A percentile compares a stretch with the other conserved stretches of the same genome.
phyloP scores from a whole-genome alignment of 2,888 invertebrate genomes.

The Aricia artaxerxes region DNA sequence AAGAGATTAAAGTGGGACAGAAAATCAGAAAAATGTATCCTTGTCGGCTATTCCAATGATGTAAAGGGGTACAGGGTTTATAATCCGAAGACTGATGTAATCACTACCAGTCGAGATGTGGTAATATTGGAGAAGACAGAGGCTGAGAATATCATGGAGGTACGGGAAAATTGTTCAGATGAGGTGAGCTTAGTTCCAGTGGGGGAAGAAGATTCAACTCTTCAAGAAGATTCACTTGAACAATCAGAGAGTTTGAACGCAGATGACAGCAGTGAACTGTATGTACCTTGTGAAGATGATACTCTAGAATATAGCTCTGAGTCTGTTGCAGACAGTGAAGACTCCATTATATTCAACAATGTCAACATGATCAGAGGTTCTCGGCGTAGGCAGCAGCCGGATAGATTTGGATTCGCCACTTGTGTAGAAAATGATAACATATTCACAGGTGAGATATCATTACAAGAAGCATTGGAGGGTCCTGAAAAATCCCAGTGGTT shows the following conservation, averaged over 20 bases:
- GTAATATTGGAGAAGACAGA: conserved; percentile 37
- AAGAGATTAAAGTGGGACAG: too few species aligned
- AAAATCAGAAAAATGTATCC: conserved; percentile 36
- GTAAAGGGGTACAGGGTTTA: conserved; percentile 43
- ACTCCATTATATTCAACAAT: conserved; percentile 35
- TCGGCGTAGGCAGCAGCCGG: conserved; percentile 32
- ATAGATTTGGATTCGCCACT: conserved; percentile 35
- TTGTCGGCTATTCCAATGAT: conserved; percentile 43
- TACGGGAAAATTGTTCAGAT: conserved; percentile 37
- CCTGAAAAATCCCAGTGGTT: conserved; percentile 33
- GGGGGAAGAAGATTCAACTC: conserved; percentile 39
- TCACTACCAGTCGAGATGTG: conserved; percentile 42
- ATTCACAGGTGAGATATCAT: too few species aligned
- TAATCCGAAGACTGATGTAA: conserved; percentile 38
- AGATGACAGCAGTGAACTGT: conserved; percentile 35
- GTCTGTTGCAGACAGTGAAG: conserved; percentile 34
- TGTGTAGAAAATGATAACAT: conserved; percentile 17
- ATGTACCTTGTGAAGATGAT: conserved; percentile 36
- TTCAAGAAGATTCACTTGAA: conserved; percentile 34
- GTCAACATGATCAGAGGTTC: conserved; percentile 33
- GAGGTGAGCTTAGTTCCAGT: conserved; percentile 42
- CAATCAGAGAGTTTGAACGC: conserved; percentile 34
- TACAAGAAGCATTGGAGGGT: too few species aligned
- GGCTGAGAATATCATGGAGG: conserved; percentile 38
- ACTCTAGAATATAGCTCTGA: conserved; percentile 34